phyloP scores from a whole-genome alignment of 2,888 invertebrate species.

The Athrips mouffetella region DNA sequence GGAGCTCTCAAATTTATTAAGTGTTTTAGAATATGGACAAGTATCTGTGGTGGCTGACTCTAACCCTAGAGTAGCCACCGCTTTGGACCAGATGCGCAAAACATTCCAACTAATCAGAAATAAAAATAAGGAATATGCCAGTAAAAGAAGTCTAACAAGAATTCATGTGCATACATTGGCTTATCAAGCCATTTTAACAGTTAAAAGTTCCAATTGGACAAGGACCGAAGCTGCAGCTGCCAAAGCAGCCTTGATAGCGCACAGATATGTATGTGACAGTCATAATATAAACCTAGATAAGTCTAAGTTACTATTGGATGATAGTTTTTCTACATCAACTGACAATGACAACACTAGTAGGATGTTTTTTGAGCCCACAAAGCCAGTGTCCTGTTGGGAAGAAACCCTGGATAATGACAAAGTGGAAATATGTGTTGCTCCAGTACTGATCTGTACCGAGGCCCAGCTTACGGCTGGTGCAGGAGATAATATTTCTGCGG shows the following conservation, averaged over 20 bases:
- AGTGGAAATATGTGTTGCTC: constrained; percentile 88
- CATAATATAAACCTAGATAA: constrained; percentile 73
- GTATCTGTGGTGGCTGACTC: constrained; percentile 87
- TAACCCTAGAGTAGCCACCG: constrained; percentile 87
- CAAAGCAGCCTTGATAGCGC: constrained; percentile 89
- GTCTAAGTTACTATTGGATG: constrained; percentile 84
- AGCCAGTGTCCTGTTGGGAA: constrained; percentile 90
- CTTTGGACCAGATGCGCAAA: constrained; percentile 88
- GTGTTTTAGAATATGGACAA: constrained; percentile 83
- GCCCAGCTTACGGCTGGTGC: constrained; percentile 91
- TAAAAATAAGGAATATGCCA: constrained; percentile 55
- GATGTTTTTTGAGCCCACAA: constrained; percentile 81
- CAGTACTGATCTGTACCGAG: constrained; percentile 89
- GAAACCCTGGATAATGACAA: constrained; percentile 75
- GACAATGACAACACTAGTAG: constrained; percentile 71
- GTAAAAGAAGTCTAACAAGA: constrained; percentile 81
- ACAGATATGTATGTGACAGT: constrained; percentile 88
- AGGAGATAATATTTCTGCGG: constrained; percentile 93
- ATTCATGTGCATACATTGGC: constrained; percentile 92
- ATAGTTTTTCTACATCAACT: constrained; percentile 87
- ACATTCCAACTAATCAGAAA: constrained; percentile 77
- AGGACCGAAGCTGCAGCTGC: constrained; percentile 88
- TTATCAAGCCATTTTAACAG: constrained; percentile 89
- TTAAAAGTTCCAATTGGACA: constrained; percentile 84
- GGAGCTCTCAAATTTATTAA: constrained; percentile 87